Percentiles rank a stretch among this genome's conserved stretches.
phyloP scores from a whole-genome alignment of 2,797 vertebrate species.

The Rhadinocentrus ornatus region DNA sequence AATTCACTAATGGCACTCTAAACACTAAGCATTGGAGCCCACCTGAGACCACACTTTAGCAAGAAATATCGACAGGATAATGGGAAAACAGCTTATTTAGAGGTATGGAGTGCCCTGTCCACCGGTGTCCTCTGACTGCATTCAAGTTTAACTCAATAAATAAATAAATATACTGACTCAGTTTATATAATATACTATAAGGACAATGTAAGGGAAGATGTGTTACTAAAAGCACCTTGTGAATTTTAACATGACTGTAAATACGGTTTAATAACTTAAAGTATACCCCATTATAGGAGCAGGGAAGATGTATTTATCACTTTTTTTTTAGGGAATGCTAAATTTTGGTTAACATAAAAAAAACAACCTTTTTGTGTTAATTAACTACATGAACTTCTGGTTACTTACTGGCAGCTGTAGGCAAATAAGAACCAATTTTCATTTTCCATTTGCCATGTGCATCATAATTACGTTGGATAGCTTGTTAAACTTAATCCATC shows the following conservation, averaged over 20 bases:
- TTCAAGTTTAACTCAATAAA: background rate
- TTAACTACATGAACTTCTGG: constrained; percentile 18
- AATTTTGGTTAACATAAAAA: constrained; percentile 13
- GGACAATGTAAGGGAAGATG: background rate
- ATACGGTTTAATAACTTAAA: background rate
- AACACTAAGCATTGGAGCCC: constrained; percentile 27
- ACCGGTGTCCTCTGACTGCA: constrained; percentile 10
- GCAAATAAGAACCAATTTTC: constrained; percentile 20
- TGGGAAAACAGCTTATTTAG: constrained; percentile 8
- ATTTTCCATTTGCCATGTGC: constrained; percentile 26
- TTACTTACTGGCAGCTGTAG: constrained; percentile 6
- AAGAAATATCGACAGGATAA: constrained; percentile 30
- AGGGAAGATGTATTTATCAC: background rate
- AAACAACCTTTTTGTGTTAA: constrained; percentile 21
- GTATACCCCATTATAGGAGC: background rate
- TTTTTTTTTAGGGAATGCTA: constrained; percentile 2
- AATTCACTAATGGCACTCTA: constrained; percentile 29
- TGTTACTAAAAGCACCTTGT: too few species aligned
- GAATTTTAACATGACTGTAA: too few species aligned
- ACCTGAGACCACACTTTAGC: background rate
- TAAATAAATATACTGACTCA: background rate
- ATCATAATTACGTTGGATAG: constrained; percentile 6
- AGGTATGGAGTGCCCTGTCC: background rate
- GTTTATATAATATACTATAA: background rate
- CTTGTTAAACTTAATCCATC: constrained; percentile 8